phyloP scores from a whole-genome alignment of 2,797 vertebrate species.

The Acipenser transmontanus region DNA sequence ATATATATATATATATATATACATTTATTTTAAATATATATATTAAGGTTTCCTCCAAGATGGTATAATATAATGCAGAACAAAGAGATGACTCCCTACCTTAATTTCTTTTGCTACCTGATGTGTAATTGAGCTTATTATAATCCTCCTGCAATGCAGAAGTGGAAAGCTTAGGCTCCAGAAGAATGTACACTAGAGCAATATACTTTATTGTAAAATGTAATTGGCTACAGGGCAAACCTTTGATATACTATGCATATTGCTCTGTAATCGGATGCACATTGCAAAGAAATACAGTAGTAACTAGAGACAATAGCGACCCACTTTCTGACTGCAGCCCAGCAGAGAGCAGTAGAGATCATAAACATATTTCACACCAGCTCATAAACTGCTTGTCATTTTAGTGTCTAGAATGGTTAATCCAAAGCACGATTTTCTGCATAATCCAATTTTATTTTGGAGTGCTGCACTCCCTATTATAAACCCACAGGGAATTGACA shows the following conservation, averaged over 20 bases:
- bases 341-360: slow-evolving; percentile 51
- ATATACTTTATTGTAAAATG: too few relatives aligned
- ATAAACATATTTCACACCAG: slow-evolving; percentile 12
- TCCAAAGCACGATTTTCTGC: slow-evolving; percentile 1
- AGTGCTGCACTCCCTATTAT: background rate
- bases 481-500: background rate
- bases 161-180: too few relatives aligned
- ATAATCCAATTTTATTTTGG: slow-evolving; percentile 13
- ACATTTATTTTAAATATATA: too few relatives aligned
- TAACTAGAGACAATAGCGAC: background rate
- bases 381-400: slow-evolving; percentile 9
- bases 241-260: background rate
- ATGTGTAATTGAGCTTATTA: too few relatives aligned
- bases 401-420: slow-evolving; percentile 12
- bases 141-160: too few relatives aligned
- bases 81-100: too few relatives aligned
- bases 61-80: too few relatives aligned
- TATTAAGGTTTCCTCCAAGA: too few relatives aligned
- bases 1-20: too few relatives aligned
- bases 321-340: slow-evolving; percentile 29
- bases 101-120: too few relatives aligned
- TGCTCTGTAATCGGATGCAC: background rate
- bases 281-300: background rate
- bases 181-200: too few relatives aligned
- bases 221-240: background rate